Evolutionary conservation across 2,888 invertebrate species (phyloP), one percentile per base, ranked within the genome.

Genomic region (Hydrotaea diabolus): DNA sequence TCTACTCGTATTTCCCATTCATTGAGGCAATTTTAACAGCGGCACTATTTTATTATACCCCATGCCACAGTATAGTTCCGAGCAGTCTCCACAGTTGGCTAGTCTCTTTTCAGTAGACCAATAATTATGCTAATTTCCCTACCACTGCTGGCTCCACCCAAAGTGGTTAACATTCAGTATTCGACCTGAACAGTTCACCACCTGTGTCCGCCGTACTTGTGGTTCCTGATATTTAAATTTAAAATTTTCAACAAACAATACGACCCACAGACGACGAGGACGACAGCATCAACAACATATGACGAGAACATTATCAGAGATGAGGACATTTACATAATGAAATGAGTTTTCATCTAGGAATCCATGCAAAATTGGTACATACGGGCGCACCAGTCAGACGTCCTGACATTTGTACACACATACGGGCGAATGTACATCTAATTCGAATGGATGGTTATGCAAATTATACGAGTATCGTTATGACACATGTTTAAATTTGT

Each of bases 281-380:
- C 31, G 31, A 31, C 31, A 31, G 7, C 31, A 31, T 4, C 7
- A 26, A 15, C 59, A 49, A n/a, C 15, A n/a, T 2, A 49, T 49
- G 13, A n/a, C 1, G n/a, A n/a, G n/a, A n/a, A 49, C 8, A 59
- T 59, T 15, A 59, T 15, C 26, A 7, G 26, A 23, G 15, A 21
- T 59, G 59, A 23, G 43, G 9, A 57, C 43, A 77, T 80, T 77
- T 71, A 59, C 76, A 77, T 77, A 77, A 83, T 77, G 71, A 74
- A 77, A 77, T 73, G 64, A 69, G 55, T 79, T 79, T 73, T 69
- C 19, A 59, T 26, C 43, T 69, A 15, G 15, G 59, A 59, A 26
- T 23, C 23, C 62, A 62, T 15, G n/a, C 17, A 62, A n/a, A n/a
- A 36, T 13, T 15, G 15, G 3, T 49, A 39, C 39, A 39, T 39